Percentiles rank a stretch among this genome's conserved stretches.
phyloP scores from a whole-genome alignment of 2,888 invertebrate genomes.

The Cancer borealis region DNA sequence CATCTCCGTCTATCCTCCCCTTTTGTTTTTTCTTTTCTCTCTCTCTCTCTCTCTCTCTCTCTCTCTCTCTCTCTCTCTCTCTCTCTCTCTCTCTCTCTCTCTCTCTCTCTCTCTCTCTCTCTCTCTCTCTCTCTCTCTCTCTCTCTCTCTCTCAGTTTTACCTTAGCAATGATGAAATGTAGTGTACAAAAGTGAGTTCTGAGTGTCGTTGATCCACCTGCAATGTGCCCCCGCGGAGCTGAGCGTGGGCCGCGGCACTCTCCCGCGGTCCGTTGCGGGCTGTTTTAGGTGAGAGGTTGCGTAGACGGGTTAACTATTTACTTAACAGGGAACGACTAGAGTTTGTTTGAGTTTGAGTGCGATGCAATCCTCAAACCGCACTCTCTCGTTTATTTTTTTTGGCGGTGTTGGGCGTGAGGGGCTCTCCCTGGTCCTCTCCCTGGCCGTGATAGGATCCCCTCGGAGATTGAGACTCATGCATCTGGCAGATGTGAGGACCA shows the following conservation, averaged over 20 bases:
- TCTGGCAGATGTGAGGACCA: constrained; percentile 29
- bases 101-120: constrained; percentile 28
- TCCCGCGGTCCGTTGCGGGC: not conserved
- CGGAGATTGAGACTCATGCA: constrained; percentile 38
- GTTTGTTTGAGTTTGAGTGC: not conserved
- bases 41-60: not conserved
- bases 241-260: not conserved
- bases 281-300: not conserved
- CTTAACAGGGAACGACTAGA: not conserved
- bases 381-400: constrained; percentile 57
- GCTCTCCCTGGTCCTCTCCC: constrained; percentile 34
- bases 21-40: not conserved
- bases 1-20: not conserved
- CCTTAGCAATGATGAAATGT: not conserved
- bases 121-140: constrained; percentile 45
- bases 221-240: not conserved
- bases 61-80: constrained; percentile 40
- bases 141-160: not conserved
- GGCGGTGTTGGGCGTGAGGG: constrained; percentile 43
- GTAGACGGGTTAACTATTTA: not conserved
- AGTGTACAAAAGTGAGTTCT: not conserved
- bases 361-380: constrained; percentile 30
- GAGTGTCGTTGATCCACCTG: not conserved
- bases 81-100: constrained; percentile 44
- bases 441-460: constrained; percentile 25